phyloP scores from a whole-genome alignment of 2,888 invertebrate genomes.

The Formica aserva region DNA sequence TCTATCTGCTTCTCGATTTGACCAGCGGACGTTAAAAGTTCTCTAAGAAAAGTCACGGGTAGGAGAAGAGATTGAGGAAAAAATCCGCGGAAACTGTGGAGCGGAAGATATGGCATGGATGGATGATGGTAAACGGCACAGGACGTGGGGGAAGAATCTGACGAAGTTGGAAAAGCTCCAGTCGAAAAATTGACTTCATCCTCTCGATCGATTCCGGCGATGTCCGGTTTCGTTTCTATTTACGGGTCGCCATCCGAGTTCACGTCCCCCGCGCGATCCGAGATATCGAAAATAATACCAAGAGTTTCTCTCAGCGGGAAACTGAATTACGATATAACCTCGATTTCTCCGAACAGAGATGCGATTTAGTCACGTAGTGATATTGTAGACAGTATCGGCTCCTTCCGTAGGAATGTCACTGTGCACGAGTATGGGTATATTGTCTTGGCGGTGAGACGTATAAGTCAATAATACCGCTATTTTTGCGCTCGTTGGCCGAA shows the following conservation, averaged over 20 bases:
- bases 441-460: conserved; percentile 69
- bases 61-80: conserved; percentile 4
- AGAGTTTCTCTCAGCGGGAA: conserved; percentile 64
- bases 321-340: conserved; percentile 75
- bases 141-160: not conserved
- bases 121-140: conserved; percentile 9
- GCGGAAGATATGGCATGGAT: conserved; percentile 25
- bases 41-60: conserved; percentile 20
- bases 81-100: conserved; percentile 33
- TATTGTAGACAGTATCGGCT: conserved; percentile 29
- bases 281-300: conserved; percentile 80
- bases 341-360: conserved; percentile 67
- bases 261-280: conserved; percentile 41
- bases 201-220: conserved; percentile 51
- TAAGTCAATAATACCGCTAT: conserved; percentile 81
- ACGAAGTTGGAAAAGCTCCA: conserved; percentile 55
- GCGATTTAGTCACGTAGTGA: conserved; percentile 64
- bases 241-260: conserved; percentile 51
- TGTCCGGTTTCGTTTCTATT: conserved; percentile 65
- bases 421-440: conserved; percentile 12
- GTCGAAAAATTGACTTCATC: conserved; percentile 37
- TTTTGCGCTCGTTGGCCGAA: conserved; percentile 69
- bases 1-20: conserved; percentile 54
- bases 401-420: conserved; percentile 55
- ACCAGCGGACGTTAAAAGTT: conserved; percentile 66